A percentile compares a stretch with the other conserved stretches of the same genome.
Evolutionary conservation across 2,797 vertebrate species (phyloP).

Genomic region (Poeciliopsis infans): DNA sequence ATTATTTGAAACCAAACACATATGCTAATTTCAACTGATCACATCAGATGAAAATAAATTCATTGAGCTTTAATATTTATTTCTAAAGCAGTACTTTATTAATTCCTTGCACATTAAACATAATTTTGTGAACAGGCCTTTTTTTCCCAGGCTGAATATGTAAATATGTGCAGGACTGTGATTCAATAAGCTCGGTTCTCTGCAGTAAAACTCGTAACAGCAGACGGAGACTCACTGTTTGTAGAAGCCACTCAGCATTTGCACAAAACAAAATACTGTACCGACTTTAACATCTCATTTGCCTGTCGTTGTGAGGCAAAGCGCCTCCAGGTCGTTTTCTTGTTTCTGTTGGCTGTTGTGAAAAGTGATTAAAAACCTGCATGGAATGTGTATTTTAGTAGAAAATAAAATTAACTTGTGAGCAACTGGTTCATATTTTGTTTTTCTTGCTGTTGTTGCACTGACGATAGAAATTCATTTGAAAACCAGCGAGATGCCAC

Average conservation of each 20-base stretch:
- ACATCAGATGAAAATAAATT: neutral
- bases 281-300: constrained; percentile 30
- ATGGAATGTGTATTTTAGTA: constrained; percentile 75
- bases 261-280: constrained; percentile 43
- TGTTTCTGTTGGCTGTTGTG: constrained; percentile 73
- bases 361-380: constrained; percentile 65
- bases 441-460: neutral
- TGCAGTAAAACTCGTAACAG: constrained; percentile 31
- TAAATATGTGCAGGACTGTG: constrained; percentile 4
- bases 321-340: constrained; percentile 38
- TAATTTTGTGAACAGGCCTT: constrained; percentile 5
- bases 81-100: constrained; percentile 43
- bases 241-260: constrained; percentile 44
- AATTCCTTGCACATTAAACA: constrained; percentile 13
- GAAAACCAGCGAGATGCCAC: neutral
- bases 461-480: neutral
- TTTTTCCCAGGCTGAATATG: neutral
- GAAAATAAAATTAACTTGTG: constrained; percentile 73
- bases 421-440: constrained; percentile 24
- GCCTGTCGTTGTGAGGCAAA: constrained; percentile 35
- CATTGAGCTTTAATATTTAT: constrained; percentile 21
- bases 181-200: constrained; percentile 31
- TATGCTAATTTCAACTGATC: neutral
- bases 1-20: neutral
- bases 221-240: constrained; percentile 35